Percentiles rank a stretch among this genome's conserved stretches.
Evolutionary conservation across 2,113 vertebrate genomes (phyloP).

Genomic region (Narcine bancroftii): DNA sequence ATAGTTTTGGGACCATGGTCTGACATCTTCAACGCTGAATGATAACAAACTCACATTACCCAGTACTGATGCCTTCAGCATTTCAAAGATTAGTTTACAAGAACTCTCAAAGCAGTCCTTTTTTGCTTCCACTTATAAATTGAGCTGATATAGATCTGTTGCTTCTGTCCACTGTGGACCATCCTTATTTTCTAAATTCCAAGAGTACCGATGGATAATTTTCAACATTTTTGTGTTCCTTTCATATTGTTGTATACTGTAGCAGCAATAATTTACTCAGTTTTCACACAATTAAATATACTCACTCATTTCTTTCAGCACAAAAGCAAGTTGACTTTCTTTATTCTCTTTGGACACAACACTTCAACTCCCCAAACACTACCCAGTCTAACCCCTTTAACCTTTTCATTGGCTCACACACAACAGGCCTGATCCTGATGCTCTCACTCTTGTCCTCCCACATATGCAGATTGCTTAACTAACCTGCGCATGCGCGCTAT

Average conservation of each 20-base stretch:
- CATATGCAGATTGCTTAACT: too few relatives aligned
- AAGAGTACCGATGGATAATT: background rate
- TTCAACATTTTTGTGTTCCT: background rate
- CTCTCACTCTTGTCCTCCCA: too few relatives aligned
- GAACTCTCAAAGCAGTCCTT: background rate
- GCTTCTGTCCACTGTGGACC: background rate
- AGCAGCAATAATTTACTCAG: too few relatives aligned
- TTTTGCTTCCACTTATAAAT: background rate
- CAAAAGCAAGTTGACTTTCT: too few relatives aligned
- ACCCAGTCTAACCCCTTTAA: too few relatives aligned
- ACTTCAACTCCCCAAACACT: too few relatives aligned
- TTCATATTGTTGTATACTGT: background rate
- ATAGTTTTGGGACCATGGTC: background rate
- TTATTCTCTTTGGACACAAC: too few relatives aligned
- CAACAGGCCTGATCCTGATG: too few relatives aligned
- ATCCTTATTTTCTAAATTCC: background rate
- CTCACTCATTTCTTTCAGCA: too few relatives aligned
- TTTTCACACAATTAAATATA: too few relatives aligned
- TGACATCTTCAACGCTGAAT: background rate
- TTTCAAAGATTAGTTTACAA: slow-evolving; percentile 5
- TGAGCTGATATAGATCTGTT: background rate
- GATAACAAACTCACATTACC: background rate
- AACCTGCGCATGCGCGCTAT: too few relatives aligned
- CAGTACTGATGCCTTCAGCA: background rate
- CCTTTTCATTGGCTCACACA: too few relatives aligned